These are phyloP conservation scores for Leucophenga maculata DNA, from an alignment of 2,888 invertebrate genomes.

Conservation along the genomic window DNA sequence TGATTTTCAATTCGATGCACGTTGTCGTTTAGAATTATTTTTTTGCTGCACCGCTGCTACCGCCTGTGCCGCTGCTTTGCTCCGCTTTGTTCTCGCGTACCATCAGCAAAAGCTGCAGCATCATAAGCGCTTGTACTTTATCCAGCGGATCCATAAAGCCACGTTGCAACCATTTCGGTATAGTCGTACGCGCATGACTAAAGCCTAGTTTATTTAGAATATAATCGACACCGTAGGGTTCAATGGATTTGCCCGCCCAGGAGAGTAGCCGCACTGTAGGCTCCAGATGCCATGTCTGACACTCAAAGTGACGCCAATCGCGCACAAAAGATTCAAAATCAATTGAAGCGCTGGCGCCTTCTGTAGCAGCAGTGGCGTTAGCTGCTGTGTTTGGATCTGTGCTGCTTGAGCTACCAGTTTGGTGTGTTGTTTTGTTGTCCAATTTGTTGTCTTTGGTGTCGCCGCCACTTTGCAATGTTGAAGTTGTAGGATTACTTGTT, in stretches of 20 bases:
- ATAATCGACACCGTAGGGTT: conserved; percentile 98
- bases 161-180: conserved; percentile 99
- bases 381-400: conserved; percentile 1
- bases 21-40: conserved; percentile 1
- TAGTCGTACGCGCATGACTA: conserved; percentile 96
- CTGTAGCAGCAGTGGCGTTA: conserved; percentile 15
- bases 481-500: conserved; percentile 25
- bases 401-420: neutral
- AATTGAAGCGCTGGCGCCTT: conserved; percentile 47
- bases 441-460: conserved; percentile 6
- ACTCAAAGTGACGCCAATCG: conserved; percentile 92
- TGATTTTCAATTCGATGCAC: conserved; percentile 3
- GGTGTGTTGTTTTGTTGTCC: neutral
- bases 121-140: conserved; percentile 87
- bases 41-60: neutral
- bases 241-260: conserved; percentile 96
- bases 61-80: conserved; percentile 21
- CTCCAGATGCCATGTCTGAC: conserved; percentile 96
- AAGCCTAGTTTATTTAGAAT: conserved; percentile 98
- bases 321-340: conserved; percentile 80
- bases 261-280: conserved; percentile 89
- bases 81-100: conserved; percentile 74
- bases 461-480: neutral
- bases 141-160: conserved; percentile 98
- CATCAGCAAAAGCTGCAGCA: conserved; percentile 80